A percentile compares a stretch with the other conserved stretches of the same genome.
These are phyloP conservation scores for Alouatta caraya DNA, from an alignment of 2,797 vertebrate species.

Conservation along the genomic window DNA sequence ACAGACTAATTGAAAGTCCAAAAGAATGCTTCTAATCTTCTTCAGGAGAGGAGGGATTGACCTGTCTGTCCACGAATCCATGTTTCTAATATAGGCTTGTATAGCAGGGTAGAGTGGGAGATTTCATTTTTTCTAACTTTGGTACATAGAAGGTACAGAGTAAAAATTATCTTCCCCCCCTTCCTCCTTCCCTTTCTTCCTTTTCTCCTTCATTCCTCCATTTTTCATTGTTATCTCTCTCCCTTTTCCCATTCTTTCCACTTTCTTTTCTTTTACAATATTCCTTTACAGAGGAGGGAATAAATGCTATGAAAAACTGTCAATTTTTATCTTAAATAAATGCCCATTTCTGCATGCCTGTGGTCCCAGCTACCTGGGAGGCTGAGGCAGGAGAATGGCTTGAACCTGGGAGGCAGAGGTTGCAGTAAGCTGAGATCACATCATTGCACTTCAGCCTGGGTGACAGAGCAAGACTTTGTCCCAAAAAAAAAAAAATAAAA, in stretches of 20 bases:
- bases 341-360: not conserved
- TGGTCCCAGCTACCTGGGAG: not conserved
- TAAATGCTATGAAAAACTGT: not conserved
- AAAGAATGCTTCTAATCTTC: not conserved
- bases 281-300: not conserved
- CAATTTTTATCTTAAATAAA: not conserved
- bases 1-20: not conserved
- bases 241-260: not conserved
- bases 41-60: not conserved
- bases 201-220: not conserved
- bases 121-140: not conserved
- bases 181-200: not conserved
- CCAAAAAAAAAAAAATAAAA: not conserved
- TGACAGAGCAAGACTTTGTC: not conserved
- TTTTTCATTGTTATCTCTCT: not conserved
- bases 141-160: not conserved
- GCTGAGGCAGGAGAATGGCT: not conserved
- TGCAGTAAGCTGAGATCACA: not conserved
- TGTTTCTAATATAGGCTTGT: not conserved
- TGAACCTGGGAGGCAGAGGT: not conserved
- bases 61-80: not conserved
- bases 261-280: not conserved
- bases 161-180: not conserved
- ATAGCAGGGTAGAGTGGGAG: fast-evolving
- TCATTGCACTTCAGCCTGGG: not conserved